These are phyloP conservation scores for Indri indri DNA, from an alignment of 2,113 vertebrate genomes.

Conservation along the genomic window DNA sequence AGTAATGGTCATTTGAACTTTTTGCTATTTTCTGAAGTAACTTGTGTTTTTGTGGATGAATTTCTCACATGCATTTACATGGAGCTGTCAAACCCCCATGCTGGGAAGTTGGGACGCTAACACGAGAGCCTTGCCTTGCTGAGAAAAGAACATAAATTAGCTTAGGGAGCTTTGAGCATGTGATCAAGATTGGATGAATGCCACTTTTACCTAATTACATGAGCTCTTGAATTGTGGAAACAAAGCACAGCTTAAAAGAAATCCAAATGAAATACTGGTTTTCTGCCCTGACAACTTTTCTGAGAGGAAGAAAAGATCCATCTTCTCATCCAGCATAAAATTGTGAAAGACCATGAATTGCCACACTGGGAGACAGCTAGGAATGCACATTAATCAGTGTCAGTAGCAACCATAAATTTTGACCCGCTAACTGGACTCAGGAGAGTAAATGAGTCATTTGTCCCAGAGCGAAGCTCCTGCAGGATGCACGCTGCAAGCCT, in stretches of 20 bases:
- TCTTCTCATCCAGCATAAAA: background rate
- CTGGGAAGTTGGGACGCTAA: background rate
- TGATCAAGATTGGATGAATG: background rate
- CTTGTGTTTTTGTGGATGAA: background rate
- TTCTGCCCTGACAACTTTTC: background rate
- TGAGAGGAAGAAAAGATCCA: background rate
- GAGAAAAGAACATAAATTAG: background rate
- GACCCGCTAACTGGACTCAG: background rate
- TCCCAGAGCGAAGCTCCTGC: background rate
- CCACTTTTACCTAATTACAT: slow-evolving; percentile 17
- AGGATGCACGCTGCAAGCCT: background rate
- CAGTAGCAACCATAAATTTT: background rate
- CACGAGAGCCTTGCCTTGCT: background rate
- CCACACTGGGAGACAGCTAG: background rate
- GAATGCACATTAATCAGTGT: background rate
- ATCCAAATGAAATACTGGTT: slow-evolving; percentile 9
- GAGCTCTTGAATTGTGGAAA: slow-evolving; percentile 10
- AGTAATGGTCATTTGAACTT: background rate
- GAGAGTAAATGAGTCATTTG: slow-evolving; percentile 7
- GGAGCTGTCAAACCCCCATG: background rate
- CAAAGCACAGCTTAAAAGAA: slow-evolving; percentile 11
- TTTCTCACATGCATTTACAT: background rate
- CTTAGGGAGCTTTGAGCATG: background rate
- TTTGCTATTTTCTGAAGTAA: background rate
- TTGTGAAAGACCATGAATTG: background rate